Base-by-base conservation (phyloP, 1,140 invertebrate genomes). In the Hyles vespertilio region DNA sequence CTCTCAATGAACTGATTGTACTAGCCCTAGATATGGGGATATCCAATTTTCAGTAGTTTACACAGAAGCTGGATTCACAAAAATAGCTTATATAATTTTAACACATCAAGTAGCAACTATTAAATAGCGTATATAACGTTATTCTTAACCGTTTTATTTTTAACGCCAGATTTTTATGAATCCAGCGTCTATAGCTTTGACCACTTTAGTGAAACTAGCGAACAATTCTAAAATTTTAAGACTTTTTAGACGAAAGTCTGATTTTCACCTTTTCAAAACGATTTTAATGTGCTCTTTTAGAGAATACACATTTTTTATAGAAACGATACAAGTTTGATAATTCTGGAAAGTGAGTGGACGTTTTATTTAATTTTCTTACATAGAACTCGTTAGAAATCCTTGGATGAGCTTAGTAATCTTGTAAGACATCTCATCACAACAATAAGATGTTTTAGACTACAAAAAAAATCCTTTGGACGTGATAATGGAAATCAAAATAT, bases 1-100 rank as follows among this genome's bases (percentile, higher is more conserved):
- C 59, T 59, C 40, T 52, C 55, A 47, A 60, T 44, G 66, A 62
- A 69, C 67, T 72, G 62, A 67, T 64, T 72, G 52, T 67, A 58
- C 58, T 63, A 58, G 32, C 49, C 63, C 63, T 66, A 46, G 32
- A 40, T 52, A 44, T 53, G 59, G 61, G 61, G 48, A 59, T 51
- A 62, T 65, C 60, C 70, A 72, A 69, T 72, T 72, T 72, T 72
- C 54, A 47, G 70, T 70, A 72, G 69, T 61, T 56, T 58, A 58
- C 44, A 43, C 11, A 56, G 43, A 36, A 48, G 50, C 47, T 53
- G 53, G 45, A 51, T 60, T 60, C 47, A 54, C 58, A 65, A 65
- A 61, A 58, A 55, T 55, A 8, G 8, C 36, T 40, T 33, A 5
- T 51, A n/a, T 44, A 22, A 32, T 57, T 57, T 32, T 48, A 32